Base-by-base conservation (phyloP, 2,113 vertebrate species). In the Salvelinus sp. region DNA sequence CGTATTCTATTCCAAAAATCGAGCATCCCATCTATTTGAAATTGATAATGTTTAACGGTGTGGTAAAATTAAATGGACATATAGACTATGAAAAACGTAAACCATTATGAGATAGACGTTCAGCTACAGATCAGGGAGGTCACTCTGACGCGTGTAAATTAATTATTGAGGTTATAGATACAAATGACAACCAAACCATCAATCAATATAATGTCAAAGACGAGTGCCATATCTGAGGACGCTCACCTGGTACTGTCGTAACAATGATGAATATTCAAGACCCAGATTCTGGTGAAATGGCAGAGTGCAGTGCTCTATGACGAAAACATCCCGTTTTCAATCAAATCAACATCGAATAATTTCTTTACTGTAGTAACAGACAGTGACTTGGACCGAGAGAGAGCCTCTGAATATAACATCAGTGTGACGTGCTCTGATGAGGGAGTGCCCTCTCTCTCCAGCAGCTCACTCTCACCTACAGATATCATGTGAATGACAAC, bases 171-270 rank as follows among this genome's bases (percentile, higher is more conserved):
- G 77, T 94, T 44, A 44, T 89, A 25, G 93, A 95, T 77, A 82
- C 80, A 2, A 95, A 95, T 87, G 93, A 95, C 71, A 95, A 93
- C 74, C 74, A 50, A n/a, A 1, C 94, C 94, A 2, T 81, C 88
- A 3, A 90, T 95, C 72, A 90, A 80, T 20, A 79, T 94, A 0
- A 91, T 85, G 54, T 92, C 86, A 0, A 74, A 83, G 18, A 79
- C 86, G 44, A 81, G 44, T 57, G 71, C 83, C 0, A 79, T 95
- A 70, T 80, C 79, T 7, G 91, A 91, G 44, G 69, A 88, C n/a
- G 72, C 85, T 0, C 62, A 33, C 33, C 76, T 2, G 82, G 82
- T 54, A 92, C 81, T 13, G 79, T 90, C 2, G 68, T 91, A 38
- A 79, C 78, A 0, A 75, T 92, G 69, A 84, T 88, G 13, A 92